Evolutionary conservation across 2,113 vertebrate genomes (phyloP).

Genomic region (Stercorarius parasiticus): DNA sequence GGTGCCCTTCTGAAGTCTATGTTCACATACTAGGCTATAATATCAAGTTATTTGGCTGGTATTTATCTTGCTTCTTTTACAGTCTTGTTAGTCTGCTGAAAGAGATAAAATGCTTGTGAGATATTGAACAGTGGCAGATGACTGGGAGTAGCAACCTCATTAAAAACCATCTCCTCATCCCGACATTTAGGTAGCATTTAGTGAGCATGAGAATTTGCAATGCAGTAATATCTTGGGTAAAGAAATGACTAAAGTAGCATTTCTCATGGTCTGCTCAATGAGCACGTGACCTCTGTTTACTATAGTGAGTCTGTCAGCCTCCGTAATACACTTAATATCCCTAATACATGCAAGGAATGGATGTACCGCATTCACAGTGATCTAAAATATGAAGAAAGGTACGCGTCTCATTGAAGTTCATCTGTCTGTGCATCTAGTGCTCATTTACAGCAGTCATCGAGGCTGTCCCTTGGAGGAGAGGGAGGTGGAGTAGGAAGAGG

Average conservation of each 20-base stretch:
- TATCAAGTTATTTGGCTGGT: background rate
- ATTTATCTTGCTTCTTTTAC: background rate
- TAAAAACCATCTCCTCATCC: background rate
- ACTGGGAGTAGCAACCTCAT: background rate
- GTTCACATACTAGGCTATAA: background rate
- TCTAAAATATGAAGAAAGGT: background rate
- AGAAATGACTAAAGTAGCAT: background rate
- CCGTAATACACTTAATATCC: background rate
- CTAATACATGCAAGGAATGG: background rate
- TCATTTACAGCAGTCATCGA: background rate
- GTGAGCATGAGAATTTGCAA: background rate
- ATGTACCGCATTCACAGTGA: background rate
- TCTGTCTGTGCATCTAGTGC: background rate
- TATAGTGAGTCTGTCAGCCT: background rate
- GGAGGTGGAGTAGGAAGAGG: background rate
- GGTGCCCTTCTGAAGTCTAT: background rate
- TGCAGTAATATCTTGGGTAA: background rate
- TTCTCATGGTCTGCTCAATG: background rate
- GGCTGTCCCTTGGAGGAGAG: background rate
- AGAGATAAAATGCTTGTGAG: background rate
- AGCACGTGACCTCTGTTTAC: background rate
- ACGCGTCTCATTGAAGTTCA: background rate
- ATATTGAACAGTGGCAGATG: background rate
- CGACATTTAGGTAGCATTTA: background rate
- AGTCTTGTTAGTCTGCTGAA: background rate